These are phyloP conservation scores for Ernsta delagoae DNA, from an alignment of 2,888 invertebrate genomes.

Conservation along the genomic window DNA sequence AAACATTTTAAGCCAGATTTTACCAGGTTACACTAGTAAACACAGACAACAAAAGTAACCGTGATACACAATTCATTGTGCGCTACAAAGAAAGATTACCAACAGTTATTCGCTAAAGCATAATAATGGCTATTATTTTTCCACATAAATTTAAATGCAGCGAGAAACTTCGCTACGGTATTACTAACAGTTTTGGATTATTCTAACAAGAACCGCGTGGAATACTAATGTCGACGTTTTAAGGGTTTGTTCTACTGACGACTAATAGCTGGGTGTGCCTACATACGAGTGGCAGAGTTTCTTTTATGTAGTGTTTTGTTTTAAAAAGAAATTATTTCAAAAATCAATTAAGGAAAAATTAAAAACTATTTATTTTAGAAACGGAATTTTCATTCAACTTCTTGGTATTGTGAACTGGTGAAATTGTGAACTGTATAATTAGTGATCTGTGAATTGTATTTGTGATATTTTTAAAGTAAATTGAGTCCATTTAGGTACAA, in stretches of 20 bases:
- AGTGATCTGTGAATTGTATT: too few relatives aligned
- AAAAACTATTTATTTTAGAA: too few relatives aligned
- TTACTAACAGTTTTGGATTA: constrained; percentile 48
- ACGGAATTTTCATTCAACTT: too few relatives aligned
- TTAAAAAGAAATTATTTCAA: too few relatives aligned
- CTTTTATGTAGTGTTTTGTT: too few relatives aligned
- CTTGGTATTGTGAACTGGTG: too few relatives aligned
- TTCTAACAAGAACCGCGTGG: constrained; percentile 47
- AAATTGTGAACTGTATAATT: too few relatives aligned
- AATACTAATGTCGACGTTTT: constrained; percentile 45
- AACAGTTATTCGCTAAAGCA: constrained; percentile 27
- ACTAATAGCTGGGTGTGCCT: background rate
- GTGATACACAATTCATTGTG: constrained; percentile 18
- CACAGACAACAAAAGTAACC: background rate
- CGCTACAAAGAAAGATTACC: constrained; percentile 23
- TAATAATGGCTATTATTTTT: constrained; percentile 37
- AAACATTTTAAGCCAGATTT: too few relatives aligned
- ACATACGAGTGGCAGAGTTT: too few relatives aligned
- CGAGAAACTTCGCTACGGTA: constrained; percentile 39
- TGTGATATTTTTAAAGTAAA: too few relatives aligned
- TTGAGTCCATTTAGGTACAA: too few relatives aligned
- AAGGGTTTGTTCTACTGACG: constrained; percentile 40
- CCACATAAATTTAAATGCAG: constrained; percentile 40
- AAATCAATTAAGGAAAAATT: too few relatives aligned
- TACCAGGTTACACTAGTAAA: background rate